Evolutionary conservation across 2,113 vertebrate species (phyloP), one percentile per base, ranked within the genome.

Genomic region (Miniopterus natalensis): DNA sequence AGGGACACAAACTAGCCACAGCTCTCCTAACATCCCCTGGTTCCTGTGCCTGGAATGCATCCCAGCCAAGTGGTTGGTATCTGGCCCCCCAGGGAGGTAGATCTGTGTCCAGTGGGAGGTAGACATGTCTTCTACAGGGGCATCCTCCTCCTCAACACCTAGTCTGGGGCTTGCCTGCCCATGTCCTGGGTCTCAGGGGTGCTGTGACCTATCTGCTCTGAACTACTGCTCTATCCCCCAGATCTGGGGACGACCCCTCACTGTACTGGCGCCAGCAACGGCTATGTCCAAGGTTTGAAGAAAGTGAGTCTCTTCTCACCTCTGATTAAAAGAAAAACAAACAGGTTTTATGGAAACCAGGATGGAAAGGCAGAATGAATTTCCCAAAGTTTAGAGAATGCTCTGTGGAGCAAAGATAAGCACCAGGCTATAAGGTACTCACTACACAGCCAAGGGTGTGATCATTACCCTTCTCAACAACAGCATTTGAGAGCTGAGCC

Each of bases 361-460:
- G 10, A 78, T 90, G 23, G 55, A 89, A 95, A 89, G 4, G 49
- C 14, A 61, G 74, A 49, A 31, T 5, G 5, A 84, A 85, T 84
- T 95, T 71, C 40, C 61, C 47, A 40, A 90, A 71, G 75, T 87
- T 77, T 55, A 81, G 71, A 93, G 94, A 95, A 87, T 71, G 31
- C 0, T 89, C 29, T 51, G 25, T 77, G 40, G 84, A 65, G 10
- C 42, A 71, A 71, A 77, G 53, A 40, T 36, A 45, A 73, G 27
- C 21, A 57, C 27, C 17, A 55, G 53, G 10, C 74, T 36, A 21
- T 21, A 63, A 55, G 45, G 29, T 27, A 8, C 18, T 31, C 31
- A 23, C 31, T 27, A 5, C 55, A 14, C 20, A 81, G 55, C 23
- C 59, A 53, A 47, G 65, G 61, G 29, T 18, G 20, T 31, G 53